Base-by-base conservation (phyloP, 2,888 invertebrate genomes). In the Dendrolimus pini region DNA sequence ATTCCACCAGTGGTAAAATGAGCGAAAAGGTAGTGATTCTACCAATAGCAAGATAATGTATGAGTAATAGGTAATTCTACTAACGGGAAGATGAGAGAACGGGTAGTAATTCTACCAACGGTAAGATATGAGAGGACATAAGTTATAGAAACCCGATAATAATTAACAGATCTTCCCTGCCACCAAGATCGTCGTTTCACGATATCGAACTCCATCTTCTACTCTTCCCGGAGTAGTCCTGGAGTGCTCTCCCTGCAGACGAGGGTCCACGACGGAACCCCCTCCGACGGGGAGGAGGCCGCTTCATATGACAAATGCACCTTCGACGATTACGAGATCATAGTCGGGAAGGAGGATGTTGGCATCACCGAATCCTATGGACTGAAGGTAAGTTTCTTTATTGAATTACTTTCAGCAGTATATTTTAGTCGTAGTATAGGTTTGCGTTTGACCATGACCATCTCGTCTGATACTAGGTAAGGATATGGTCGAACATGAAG, bases 261-360 rank as follows among this genome's bases (percentile, higher is more conserved):
- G 53, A 10, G 10, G 58, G 7, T 41, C 18, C 52, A 41, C 18
- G 54, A 58, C 41, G 61, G 53, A 57, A 62, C 65, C 58, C 70
- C 76, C 8, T 82, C 83, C 0, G 88, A 85, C 58, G 82, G 79
- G 0, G 90, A 89, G 61, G 86, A 89, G 57, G 90, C 89, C 0
- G 72, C 73, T 1, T 79, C 80, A 0, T 81, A 72, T 54, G 87
- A 87, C 58, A 77, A 74, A 12, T 87, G 80, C 54, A 83, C 82
- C 62, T 78, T 90, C 7, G 88, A 89, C 0, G 90, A 90, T 7
- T 90, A 87, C 53, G 90, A 89, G 47, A 83, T 89, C n/a, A 85
- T 90, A 1, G 61, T 78, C 3, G 73, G 78, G 0, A 74, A 71
- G 7, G 82, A 84, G 7, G 82, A 82, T 52, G 65, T 74, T 2